Base-by-base conservation (phyloP, 2,888 invertebrate species). In the Hirtodrosophila histrioides region DNA sequence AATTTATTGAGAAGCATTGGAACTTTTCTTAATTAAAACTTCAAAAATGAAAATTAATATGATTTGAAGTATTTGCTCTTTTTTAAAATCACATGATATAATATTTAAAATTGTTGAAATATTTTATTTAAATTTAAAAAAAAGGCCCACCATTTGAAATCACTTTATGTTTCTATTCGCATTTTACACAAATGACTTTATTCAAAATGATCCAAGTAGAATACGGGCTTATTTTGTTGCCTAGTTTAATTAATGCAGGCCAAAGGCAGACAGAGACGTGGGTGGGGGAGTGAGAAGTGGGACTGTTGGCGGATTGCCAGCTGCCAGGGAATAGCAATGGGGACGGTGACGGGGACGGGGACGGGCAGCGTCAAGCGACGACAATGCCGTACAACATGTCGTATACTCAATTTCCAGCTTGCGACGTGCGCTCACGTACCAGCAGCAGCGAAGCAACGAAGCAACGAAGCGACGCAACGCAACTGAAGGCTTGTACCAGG, bases 341-440 rank as follows among this genome's bases (percentile, higher is more conserved):
- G 35, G 35, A 23, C 12, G 11, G 17, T 6, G 4, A 9, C 9
- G n/a, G 4, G 4, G 24, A 24, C 6, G 4, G 51, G n/a, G 29
- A 3, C 29, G 17, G 50, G 50, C 33, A 60, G 43, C 36, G 55
- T 35, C 36, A 56, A 61, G 64, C 50, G 49, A 43, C 50, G 68
- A 67, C 79, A 85, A 66, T 71, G 62, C 50, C 50, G 44, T 69
- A 56, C 87, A 78, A 65, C 71, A 80, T 78, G 71, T 69, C 85
- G 81, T 81, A 84, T 81, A 85, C 75, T 85, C 66, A 81, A 81
- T 81, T 81, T 68, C 41, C 51, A 86, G 70, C 53, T 61, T 58
- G 64, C 78, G 75, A 84, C 82, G 87, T 85, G 85, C 63, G 67
- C 79, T 69, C 87, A 84, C 87, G 81, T 81, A 75, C 50, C 61